phyloP scores from a whole-genome alignment of 1,140 invertebrate genomes.

The Antheraea mylitta region DNA sequence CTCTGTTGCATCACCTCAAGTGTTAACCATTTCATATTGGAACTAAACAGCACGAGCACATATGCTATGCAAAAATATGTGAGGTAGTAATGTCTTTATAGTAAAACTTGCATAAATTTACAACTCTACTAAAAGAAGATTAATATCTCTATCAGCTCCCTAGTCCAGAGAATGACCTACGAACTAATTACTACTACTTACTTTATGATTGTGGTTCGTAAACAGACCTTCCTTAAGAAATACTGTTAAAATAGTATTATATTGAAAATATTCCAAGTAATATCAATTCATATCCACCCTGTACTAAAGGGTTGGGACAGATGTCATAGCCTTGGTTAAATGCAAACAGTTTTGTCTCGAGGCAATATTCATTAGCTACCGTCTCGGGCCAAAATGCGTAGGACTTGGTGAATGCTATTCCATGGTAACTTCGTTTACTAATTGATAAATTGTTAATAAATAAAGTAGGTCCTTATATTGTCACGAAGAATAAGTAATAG shows the following conservation, averaged over 20 bases:
- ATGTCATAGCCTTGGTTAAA: conserved; percentile 34
- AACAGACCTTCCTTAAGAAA: too few species aligned
- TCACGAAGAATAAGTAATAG: neutral
- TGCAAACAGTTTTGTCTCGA: conserved; percentile 46
- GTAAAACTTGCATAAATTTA: too few species aligned
- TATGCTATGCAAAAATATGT: too few species aligned
- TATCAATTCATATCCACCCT: conserved; percentile 18
- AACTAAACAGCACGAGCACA: too few species aligned
- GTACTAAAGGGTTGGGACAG: conserved; percentile 59
- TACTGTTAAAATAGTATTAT: neutral
- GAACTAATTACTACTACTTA: too few species aligned
- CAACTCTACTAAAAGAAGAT: too few species aligned
- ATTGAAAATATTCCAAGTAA: neutral
- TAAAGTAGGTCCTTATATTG: conserved; percentile 17
- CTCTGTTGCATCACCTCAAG: too few species aligned
- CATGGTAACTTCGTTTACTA: conserved; percentile 33
- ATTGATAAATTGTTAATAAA: conserved; percentile 54
- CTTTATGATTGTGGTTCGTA: too few species aligned
- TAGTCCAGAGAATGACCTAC: too few species aligned
- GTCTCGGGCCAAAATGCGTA: neutral
- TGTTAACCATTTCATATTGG: too few species aligned
- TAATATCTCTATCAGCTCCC: too few species aligned
- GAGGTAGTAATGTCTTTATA: too few species aligned
- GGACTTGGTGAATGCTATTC: conserved; percentile 35
- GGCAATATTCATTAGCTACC: conserved; percentile 56